These are phyloP conservation scores for Pissodes strobi DNA, from an alignment of 1,140 invertebrate genomes.

Conservation along the genomic window DNA sequence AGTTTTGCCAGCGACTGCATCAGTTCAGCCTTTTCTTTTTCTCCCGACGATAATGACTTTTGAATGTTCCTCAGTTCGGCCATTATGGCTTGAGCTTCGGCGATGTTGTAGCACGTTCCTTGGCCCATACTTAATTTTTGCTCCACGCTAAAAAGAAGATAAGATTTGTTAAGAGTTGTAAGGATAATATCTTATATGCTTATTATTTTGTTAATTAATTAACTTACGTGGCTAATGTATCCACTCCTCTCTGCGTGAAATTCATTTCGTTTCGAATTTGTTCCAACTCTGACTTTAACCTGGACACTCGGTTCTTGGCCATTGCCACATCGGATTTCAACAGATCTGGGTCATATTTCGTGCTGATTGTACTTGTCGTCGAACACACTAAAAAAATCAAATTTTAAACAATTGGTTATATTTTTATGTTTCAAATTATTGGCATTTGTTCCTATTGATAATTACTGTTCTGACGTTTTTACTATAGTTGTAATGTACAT, in stretches of 20 bases:
- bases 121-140: constrained; percentile 84
- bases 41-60: constrained; percentile 84
- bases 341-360: constrained; percentile 92
- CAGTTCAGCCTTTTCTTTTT: constrained; percentile 90
- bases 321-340: constrained; percentile 89
- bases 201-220: not conserved
- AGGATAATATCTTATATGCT: no score
- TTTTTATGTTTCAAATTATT: no score
- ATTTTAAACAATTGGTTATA: not conserved
- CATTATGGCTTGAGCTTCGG: constrained; percentile 92
- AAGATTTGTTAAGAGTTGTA: no score
- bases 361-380: constrained; percentile 83
- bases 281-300: constrained; percentile 86
- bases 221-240: constrained; percentile 86
- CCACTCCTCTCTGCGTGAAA: constrained; percentile 88
- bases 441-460: no score
- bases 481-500: no score
- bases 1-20: constrained; percentile 92
- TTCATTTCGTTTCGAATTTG: constrained; percentile 91
- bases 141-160: constrained; percentile 76
- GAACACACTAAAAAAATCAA: constrained; percentile 76
- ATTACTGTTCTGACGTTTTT: no score
- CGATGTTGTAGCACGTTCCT: constrained; percentile 86
- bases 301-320: constrained; percentile 84
- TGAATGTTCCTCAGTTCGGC: constrained; percentile 91